These are phyloP conservation scores for Virgularia gustaviana DNA, from an alignment of 92 coral and sea anemone species.

Conservation along the genomic window DNA sequence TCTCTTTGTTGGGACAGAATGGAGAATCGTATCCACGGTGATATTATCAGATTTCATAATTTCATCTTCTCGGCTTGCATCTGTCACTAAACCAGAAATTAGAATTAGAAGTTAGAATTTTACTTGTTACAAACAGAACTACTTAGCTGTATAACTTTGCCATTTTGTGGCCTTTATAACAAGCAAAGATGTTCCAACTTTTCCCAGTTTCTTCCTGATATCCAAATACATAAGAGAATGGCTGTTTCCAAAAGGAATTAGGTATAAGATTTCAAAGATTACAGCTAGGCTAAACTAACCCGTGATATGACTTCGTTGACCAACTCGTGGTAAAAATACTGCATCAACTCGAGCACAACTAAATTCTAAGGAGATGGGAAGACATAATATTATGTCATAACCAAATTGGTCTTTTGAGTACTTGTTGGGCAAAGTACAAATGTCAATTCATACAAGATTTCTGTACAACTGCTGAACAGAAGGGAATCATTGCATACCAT, in stretches of 20 bases:
- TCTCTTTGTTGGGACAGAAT: slow-evolving; percentile 17
- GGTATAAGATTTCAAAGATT: too few relatives aligned
- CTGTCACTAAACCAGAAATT: slow-evolving; percentile 4
- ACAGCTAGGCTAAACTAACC: not conserved
- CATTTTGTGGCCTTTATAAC: too few relatives aligned
- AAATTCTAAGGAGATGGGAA: slow-evolving; percentile 25
- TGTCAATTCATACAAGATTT: not conserved
- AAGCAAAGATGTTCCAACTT: too few relatives aligned
- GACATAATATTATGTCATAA: too few relatives aligned
- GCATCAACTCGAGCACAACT: slow-evolving; percentile 97
- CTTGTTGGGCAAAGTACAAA: not conserved
- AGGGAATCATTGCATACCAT: slow-evolving; percentile 40
- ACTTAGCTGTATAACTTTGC: too few relatives aligned
- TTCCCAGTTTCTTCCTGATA: too few relatives aligned
- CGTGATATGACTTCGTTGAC: not conserved
- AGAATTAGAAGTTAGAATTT: too few relatives aligned
- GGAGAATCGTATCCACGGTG: slow-evolving; percentile 27
- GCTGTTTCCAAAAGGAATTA: too few relatives aligned
- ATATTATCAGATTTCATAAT: slow-evolving; percentile 30
- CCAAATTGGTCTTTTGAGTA: not conserved
- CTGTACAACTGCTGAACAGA: not conserved
- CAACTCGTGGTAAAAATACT: slow-evolving; percentile 58
- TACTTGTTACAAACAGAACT: too few relatives aligned
- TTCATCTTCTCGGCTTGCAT: slow-evolving; percentile 21
- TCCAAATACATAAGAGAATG: too few relatives aligned